Evolutionary conservation across 2,113 vertebrate species (phyloP), one percentile per base, ranked within the genome.

Genomic region (Pseudolaguvia tuberculata): DNA sequence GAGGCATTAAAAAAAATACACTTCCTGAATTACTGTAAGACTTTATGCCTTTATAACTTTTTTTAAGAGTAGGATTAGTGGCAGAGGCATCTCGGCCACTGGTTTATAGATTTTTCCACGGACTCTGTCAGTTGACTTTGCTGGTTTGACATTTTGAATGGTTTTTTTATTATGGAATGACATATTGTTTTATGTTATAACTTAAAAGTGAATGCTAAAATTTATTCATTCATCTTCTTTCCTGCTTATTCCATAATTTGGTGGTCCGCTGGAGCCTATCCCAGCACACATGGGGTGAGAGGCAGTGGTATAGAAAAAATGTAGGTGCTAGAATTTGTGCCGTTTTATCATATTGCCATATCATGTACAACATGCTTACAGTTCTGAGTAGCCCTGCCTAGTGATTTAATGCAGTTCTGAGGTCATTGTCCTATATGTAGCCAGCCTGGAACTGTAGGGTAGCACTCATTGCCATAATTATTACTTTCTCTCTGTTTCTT

Each of bases 381-480:
- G 18, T 59, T 59, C 11, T 6, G 2, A 12, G 11, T 20, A 39
- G 7, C 31, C 59, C 7, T 69, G 25, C 62, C 0, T 58, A 67
- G 11, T 63, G 4, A n/a, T 70, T 79, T 50, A 9, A 31, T 39
- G 47, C 39, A 5, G 42, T 17, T 69, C 51, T 20, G 25, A 55
- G 70, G 59, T 42, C 55, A 42, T 70, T 42, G 48, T 59, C 42
- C 55, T 72, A n/a, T 75, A 20, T 31, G 42, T 29, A 42, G 45
- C 81, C 79, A 84, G 81, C 78, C 63, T 15, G 66, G 35, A 29
- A 63, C 11, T 80, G 23, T 70, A 42, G 53, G 83, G 74, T 83
- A 75, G 83, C 45, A 70, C 78, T 75, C 58, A 51, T 73, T 29
- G 25, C 17, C n/a, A 52, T 59, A 23, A 18, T 65, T 17, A 56